Evolutionary conservation across 2,888 invertebrate species (phyloP), one percentile per base, ranked within the genome.

Genomic region (Drosophila hawaiiensis): DNA sequence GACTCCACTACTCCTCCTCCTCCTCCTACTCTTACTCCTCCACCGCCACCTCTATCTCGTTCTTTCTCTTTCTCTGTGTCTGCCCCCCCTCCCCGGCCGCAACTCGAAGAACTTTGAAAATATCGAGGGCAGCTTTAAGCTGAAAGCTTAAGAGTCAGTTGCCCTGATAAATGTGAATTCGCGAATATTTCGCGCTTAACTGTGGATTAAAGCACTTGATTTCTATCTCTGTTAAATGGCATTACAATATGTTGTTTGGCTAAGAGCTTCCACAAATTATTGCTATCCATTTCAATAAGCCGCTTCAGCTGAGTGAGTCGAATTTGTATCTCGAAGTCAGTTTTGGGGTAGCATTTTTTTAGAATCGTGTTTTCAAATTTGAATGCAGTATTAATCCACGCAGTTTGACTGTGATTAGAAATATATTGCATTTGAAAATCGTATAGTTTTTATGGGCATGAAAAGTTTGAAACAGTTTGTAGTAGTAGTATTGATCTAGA

Each of bases 101-200:
- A 61, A 55, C 61, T 54, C 59, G 39, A 73, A 49, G 68, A 79
- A 79, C 76, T 75, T 79, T 72, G 58, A 65, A 31, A 54, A 74
- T 54, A 59, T 58, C 78, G 82, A 78, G 78, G 78, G 78, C 68
- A 73, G 78, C 65, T 78, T 68, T 49, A 76, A 75, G 39, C 58
- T 64, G 50, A 55, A 47, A 73, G 50, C 62, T 65, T 65, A 47
- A 49, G 59, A 69, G 56, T 73, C 59, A 74, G 59, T 10, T 66
- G 49, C 63, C 50, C 75, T 79, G 65, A 65, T 69, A 41, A 79
- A 79, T 79, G 58, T 49, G 29, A 47, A 64, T 61, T 62, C 16
- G 25, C 52, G 33, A 47, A 72, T 62, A 59, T 58, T 49, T 43
- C 29, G 35, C 61, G 47, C 68, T 61, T 68, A 68, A 41, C 14